Percentiles rank a stretch among this genome's conserved stretches.
These are phyloP conservation scores for Fulmarus glacialis DNA, from an alignment of 2,113 vertebrate species.

Conservation along the genomic window DNA sequence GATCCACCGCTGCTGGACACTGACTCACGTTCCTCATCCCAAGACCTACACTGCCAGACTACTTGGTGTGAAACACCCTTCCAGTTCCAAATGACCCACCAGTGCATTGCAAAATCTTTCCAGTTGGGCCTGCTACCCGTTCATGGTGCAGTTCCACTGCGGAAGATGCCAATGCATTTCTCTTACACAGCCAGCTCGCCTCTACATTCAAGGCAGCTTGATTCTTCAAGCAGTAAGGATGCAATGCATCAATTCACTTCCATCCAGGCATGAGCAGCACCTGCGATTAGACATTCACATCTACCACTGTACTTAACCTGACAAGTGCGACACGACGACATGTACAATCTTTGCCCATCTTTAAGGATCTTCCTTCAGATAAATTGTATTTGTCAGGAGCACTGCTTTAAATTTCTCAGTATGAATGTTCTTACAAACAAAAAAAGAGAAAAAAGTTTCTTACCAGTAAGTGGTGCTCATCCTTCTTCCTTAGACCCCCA, in stretches of 20 bases:
- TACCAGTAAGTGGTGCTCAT: neutral
- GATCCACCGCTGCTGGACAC: neutral
- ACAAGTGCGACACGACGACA: neutral
- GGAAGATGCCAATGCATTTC: neutral
- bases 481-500: neutral
- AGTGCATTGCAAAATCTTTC: neutral
- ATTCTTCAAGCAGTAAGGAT: neutral
- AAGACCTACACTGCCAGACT: neutral
- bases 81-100: neutral
- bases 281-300: neutral
- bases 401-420: neutral
- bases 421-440: neutral
- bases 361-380: neutral
- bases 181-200: neutral
- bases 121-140: neutral
- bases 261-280: neutral
- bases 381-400: neutral
- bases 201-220: neutral
- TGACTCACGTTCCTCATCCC: neutral
- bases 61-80: rapidly evolving
- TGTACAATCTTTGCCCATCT: neutral
- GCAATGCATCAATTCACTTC: neutral
- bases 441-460: neutral
- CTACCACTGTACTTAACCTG: neutral
- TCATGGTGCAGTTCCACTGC: rapidly evolving